phyloP scores from a whole-genome alignment of 2,797 vertebrate species.

The Simalia tracyae region DNA sequence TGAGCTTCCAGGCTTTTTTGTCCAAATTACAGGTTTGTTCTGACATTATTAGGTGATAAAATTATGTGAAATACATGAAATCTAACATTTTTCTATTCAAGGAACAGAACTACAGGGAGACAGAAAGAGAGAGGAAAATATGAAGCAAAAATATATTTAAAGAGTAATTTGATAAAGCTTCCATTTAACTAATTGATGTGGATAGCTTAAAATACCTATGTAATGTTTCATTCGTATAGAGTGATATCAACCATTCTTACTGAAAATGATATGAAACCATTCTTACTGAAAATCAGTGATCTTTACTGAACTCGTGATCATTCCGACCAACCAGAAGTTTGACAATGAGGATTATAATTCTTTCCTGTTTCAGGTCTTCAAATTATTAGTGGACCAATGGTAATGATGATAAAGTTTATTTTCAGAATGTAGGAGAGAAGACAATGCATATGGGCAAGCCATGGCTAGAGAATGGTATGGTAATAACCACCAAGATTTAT shows the following conservation, averaged over 20 bases:
- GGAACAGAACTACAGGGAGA: background rate
- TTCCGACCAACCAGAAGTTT: background rate
- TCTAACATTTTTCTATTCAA: conserved; percentile 15
- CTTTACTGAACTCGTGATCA: background rate
- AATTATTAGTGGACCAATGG: background rate
- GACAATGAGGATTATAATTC: background rate
- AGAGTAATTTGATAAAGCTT: background rate
- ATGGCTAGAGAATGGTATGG: background rate
- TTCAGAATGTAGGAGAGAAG: background rate
- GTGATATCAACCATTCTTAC: no score
- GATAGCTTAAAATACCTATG: background rate
- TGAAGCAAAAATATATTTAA: background rate
- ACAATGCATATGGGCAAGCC: background rate
- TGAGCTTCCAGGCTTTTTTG: conserved; percentile 1
- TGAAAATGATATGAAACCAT: no score
- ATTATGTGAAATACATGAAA: background rate
- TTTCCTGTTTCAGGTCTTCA: background rate
- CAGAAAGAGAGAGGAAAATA: background rate
- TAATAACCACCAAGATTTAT: background rate
- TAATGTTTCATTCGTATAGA: no score
- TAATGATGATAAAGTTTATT: background rate
- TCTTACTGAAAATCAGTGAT: background rate
- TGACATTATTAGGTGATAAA: background rate
- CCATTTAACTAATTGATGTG: background rate
- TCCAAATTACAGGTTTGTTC: conserved; percentile 22